A percentile compares a stretch with the other conserved stretches of the same genome.
These are phyloP conservation scores for Zaprionus lineosus DNA, from an alignment of 2,888 invertebrate species.

Conservation along the genomic window DNA sequence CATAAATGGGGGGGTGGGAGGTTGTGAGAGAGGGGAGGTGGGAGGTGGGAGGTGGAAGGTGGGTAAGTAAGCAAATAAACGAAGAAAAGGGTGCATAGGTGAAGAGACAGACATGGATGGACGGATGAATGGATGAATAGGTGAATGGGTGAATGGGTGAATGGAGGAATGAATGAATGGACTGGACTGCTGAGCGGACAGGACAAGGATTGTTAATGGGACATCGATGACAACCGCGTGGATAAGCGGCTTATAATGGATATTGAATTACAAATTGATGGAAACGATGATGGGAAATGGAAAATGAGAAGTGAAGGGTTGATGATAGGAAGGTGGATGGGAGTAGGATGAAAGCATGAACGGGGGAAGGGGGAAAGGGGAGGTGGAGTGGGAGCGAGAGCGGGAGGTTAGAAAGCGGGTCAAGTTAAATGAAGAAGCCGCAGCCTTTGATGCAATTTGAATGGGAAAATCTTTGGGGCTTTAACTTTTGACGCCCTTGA, in stretches of 20 bases:
- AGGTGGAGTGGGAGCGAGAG: too few relatives aligned
- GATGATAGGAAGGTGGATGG: neutral
- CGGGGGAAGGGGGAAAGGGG: too few relatives aligned
- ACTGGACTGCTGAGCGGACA: neutral
- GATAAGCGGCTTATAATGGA: constrained; percentile 15
- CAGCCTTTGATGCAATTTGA: too few relatives aligned
- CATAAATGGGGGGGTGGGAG: neutral
- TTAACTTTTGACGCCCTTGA: too few relatives aligned
- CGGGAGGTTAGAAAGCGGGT: too few relatives aligned
- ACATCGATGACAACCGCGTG: constrained; percentile 27
- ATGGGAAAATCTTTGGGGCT: too few relatives aligned
- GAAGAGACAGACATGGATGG: neutral
- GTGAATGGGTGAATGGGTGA: neutral
- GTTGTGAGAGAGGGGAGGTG: neutral
- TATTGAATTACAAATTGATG: constrained; percentile 43
- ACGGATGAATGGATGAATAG: too few relatives aligned
- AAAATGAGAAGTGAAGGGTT: neutral
- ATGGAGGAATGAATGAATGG: neutral
- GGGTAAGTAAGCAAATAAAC: neutral
- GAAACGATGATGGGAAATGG: constrained; percentile 10
- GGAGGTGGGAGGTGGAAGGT: neutral
- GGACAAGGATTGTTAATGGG: constrained; percentile 53
- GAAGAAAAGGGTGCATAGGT: neutral
- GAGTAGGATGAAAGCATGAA: too few relatives aligned
- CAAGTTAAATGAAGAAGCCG: too few relatives aligned